These are phyloP conservation scores for Tachystola acroxantha DNA, from an alignment of 2,888 invertebrate genomes.

Conservation along the genomic window DNA sequence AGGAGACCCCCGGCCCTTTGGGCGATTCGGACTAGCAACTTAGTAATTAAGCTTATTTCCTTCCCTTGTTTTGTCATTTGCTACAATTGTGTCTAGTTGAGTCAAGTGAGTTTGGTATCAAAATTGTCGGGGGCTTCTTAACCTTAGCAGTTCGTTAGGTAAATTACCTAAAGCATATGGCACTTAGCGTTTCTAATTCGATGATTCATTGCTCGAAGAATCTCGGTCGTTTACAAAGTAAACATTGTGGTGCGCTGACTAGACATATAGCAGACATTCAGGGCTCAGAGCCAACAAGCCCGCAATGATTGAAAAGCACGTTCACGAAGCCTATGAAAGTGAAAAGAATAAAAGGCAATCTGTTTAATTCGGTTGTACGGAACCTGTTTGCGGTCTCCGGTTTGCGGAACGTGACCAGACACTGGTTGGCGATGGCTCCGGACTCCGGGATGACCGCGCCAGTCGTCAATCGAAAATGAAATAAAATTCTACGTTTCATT, in stretches of 20 bases:
- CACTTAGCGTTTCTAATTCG: slow-evolving; percentile 4
- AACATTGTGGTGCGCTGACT: slow-evolving; percentile 37
- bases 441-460: slow-evolving; percentile 42
- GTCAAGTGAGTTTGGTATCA: slow-evolving; percentile 19
- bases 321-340: slow-evolving; percentile 46
- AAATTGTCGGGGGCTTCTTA: slow-evolving; percentile 4
- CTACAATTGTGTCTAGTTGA: slow-evolving; percentile 46
- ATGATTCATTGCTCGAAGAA: slow-evolving; percentile 6
- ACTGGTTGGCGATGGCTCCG: slow-evolving; percentile 25
- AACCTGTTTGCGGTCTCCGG: slow-evolving; percentile 69
- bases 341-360: slow-evolving; percentile 51
- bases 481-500: slow-evolving; percentile 29
- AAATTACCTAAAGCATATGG: slow-evolving; percentile 2
- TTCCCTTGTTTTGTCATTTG: slow-evolving; percentile 56
- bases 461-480: slow-evolving; percentile 42
- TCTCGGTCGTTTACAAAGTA: slow-evolving; percentile 20
- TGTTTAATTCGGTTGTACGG: slow-evolving; percentile 50
- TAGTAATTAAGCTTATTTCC: slow-evolving; percentile 73
- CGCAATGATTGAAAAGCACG: slow-evolving; percentile 48
- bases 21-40: slow-evolving; percentile 59
- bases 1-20: slow-evolving; percentile 47
- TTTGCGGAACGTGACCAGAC: slow-evolving; percentile 61
- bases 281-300: slow-evolving; percentile 43
- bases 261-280: slow-evolving; percentile 48
- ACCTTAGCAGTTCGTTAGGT: not conserved